A percentile compares a stretch with the other conserved stretches of the same genome.
These are phyloP conservation scores for Hydrotaea cyrtoneurina DNA, from an alignment of 2,888 invertebrate genomes.

Conservation along the genomic window DNA sequence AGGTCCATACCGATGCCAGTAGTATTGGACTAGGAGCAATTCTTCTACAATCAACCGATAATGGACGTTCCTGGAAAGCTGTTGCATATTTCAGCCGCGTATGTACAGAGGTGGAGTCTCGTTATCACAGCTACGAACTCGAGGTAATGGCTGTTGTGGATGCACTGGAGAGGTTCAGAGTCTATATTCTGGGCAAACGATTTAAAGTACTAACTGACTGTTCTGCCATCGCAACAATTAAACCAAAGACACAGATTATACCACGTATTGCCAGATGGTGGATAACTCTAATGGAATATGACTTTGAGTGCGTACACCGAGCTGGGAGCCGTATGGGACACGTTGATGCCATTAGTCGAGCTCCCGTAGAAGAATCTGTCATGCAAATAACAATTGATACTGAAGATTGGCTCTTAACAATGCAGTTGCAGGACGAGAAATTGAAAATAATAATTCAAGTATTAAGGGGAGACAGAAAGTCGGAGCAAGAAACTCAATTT, in stretches of 20 bases:
- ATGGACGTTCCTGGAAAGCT: slow-evolving; percentile 39
- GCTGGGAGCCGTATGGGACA: slow-evolving; percentile 52
- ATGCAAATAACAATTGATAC: slow-evolving; percentile 26
- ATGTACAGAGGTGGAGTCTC: slow-evolving; percentile 54
- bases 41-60: slow-evolving; percentile 34
- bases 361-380: background rate
- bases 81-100: slow-evolving; percentile 60
- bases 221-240: slow-evolving; percentile 49
- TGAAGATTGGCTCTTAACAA: slow-evolving; percentile 64
- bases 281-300: slow-evolving; percentile 49
- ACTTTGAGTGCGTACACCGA: slow-evolving; percentile 53
- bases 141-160: slow-evolving; percentile 56
- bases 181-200: slow-evolving; percentile 51
- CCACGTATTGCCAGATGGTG: slow-evolving; percentile 57
- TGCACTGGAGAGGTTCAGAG: slow-evolving; percentile 57
- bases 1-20: slow-evolving; percentile 48
- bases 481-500: slow-evolving; percentile 5
- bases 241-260: slow-evolving; percentile 46
- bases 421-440: slow-evolving; percentile 54
- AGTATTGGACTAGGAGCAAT: slow-evolving; percentile 41
- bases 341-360: slow-evolving; percentile 59
- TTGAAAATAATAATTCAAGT: background rate
- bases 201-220: slow-evolving; percentile 55
- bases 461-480: background rate
- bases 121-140: slow-evolving; percentile 53